Evolutionary conservation across 2,888 invertebrate genomes (phyloP), one percentile per base, ranked within the genome.

Genomic region (Cyaniris semiargus): DNA sequence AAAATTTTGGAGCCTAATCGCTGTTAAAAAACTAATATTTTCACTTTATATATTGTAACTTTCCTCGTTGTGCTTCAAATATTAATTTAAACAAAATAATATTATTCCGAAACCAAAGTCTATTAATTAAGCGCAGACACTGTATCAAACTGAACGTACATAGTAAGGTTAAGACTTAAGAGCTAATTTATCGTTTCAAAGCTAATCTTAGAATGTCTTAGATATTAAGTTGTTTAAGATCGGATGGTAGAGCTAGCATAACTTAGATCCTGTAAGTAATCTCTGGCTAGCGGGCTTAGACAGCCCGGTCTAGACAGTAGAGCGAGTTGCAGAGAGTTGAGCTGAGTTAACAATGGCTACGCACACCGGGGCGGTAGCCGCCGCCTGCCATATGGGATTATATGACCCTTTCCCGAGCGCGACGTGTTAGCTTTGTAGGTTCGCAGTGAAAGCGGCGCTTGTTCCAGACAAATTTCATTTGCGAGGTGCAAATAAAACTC

Each of bases 281-380:
- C 58, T n/a, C 58, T 58, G 60, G 60, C 60, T 60, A 23, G 23
- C 27, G 66, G 66, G 66, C 27, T 66, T 31, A 66, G 31, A 31
- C 23, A 18, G 23, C 23, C 60, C 60, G 60, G 23, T 23, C 23
- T 66, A 27, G 66, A 21, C 66, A 53, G 48, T 53, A 53, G 18
- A 15, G 18, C 53, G 18, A 53, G 53, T 27, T 21, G 27, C 38
- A 66, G 21, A 4, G 66, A 27, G 13, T 31, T 15, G 27, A 31
- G 21, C 66, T 31, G 66, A 66, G 27, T 18, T 66, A 66, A 66
- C 66, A 66, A 66, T 66, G 66, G 66, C 15, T 27, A 66, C 66
- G 66, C 66, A 66, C 60, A 31, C 31, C 15, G 15, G 66, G 27
- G 27, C 18, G 66, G 66, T 31, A 66, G 2, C 66, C 66, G 31